phyloP scores from a whole-genome alignment of 1,140 invertebrate species.

The honey bee (Apis mellifera) region Amel_HAv3.1 CM009942.2:4648001-4648500 shows the following conservation, averaged over 20 bases:
- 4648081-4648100: conserved; percentile 43
- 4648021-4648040: conserved; percentile 25
- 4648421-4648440: no score
- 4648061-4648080: conserved; percentile 43
- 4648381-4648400: no score
- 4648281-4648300: no score
- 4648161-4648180: not conserved
- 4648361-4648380: no score
- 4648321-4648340: no score
- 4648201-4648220: not conserved
- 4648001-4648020: conserved; percentile 27
- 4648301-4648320: no score
- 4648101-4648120: conserved; percentile 17
- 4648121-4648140: conserved; percentile 30
- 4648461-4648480: no score
- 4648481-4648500: no score
- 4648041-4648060: conserved; percentile 36
- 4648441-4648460: no score
- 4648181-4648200: conserved; percentile 13
- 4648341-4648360: no score
- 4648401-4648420: no score
- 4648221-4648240: not conserved
- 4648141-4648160: not conserved
- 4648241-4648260: not conserved
- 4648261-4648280: not conserved